Conservation (phyloP, 2,888 invertebrate species). For the Sphinx pinastri region DNA sequence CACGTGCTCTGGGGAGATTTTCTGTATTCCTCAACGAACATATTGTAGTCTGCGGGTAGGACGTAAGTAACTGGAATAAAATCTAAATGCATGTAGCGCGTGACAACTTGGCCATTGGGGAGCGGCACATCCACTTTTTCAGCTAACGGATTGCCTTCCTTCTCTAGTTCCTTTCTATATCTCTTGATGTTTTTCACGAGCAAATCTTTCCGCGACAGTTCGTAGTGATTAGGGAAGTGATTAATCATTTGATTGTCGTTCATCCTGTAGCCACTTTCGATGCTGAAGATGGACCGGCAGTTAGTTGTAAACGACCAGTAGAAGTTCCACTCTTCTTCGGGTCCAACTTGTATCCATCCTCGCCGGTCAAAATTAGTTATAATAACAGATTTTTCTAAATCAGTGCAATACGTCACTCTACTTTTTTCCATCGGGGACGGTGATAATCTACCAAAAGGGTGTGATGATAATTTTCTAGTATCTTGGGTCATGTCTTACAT, state of each 20-base stretch:
- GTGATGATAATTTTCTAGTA: conserved; percentile 6
- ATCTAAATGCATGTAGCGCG: conserved; percentile 92
- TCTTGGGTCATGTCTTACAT: not conserved
- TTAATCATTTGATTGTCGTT: conserved; percentile 97
- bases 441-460: conserved; percentile 18
- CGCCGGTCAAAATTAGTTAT: conserved; percentile 96
- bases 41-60: conserved; percentile 97
- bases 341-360: conserved; percentile 93
- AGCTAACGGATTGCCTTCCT: conserved; percentile 93
- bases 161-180: conserved; percentile 95
- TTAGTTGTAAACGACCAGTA: conserved; percentile 97
- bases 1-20: conserved; percentile 97
- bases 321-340: conserved; percentile 98
- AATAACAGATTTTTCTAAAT: conserved; percentile 96
- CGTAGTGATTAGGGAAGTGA: conserved; percentile 98
- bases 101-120: conserved; percentile 85
- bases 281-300: conserved; percentile 95
- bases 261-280: conserved; percentile 96
- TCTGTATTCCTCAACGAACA: conserved; percentile 97
- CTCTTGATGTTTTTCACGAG: conserved; percentile 97
- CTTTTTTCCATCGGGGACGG: conserved; percentile 51
- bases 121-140: conserved; percentile 85
- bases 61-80: conserved; percentile 98
- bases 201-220: conserved; percentile 96
- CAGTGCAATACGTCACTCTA: conserved; percentile 86